Percentiles rank a stretch among this genome's conserved stretches.
Evolutionary conservation across 2,797 vertebrate genomes (phyloP).

Genomic region (Pampus argenteus): DNA sequence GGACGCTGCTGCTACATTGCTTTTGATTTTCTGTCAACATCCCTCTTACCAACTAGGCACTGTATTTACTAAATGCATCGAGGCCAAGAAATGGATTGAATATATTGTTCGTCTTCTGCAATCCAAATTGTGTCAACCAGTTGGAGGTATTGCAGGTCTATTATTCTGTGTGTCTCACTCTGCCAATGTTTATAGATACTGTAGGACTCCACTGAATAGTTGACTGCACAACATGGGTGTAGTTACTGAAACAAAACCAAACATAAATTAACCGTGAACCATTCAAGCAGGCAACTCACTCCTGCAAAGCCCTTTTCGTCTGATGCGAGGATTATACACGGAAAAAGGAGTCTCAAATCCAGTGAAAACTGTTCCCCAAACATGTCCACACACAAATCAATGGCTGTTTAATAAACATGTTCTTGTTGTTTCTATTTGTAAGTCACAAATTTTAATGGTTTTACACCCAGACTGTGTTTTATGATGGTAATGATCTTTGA

Average conservation of each 20-base stretch:
- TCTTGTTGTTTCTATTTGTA: constrained; percentile 34
- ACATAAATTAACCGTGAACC: constrained; percentile 74
- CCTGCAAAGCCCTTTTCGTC: constrained; percentile 67
- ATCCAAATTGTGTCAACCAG: constrained; percentile 79
- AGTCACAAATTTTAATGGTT: constrained; percentile 43
- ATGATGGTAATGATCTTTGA: constrained; percentile 59
- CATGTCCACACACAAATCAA: constrained; percentile 63
- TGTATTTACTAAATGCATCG: constrained; percentile 82
- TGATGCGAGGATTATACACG: constrained; percentile 66
- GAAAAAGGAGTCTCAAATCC: constrained; percentile 50
- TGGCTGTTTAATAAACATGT: constrained; percentile 60
- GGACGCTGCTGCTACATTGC: constrained; percentile 79
- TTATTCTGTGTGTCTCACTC: constrained; percentile 66
- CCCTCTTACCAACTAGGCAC: constrained; percentile 80
- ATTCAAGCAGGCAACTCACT: constrained; percentile 62
- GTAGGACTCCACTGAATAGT: constrained; percentile 71
- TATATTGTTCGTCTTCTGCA: constrained; percentile 77
- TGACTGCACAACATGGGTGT: constrained; percentile 69
- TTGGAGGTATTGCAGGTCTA: constrained; percentile 74
- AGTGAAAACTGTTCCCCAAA: constrained; percentile 50
- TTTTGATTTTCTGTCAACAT: constrained; percentile 89
- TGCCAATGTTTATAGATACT: constrained; percentile 76
- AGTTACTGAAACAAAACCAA: constrained; percentile 75
- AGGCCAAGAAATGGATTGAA: constrained; percentile 84
- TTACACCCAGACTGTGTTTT: constrained; percentile 59